Evolutionary conservation across 2,113 vertebrate species (phyloP), one percentile per base, ranked within the genome.

Genomic region (Eleginops maclovinus): DNA sequence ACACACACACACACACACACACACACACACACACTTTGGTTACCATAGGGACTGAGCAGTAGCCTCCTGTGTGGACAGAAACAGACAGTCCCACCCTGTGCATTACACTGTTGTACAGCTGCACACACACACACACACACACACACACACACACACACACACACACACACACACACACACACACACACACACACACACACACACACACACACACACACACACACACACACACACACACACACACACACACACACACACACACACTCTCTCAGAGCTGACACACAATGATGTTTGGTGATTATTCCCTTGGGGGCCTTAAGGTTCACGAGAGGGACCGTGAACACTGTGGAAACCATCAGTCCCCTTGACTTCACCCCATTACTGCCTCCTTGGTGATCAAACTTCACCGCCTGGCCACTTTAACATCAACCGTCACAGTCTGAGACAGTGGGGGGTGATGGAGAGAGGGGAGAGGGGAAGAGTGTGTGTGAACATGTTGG

Each of bases 1-100:
- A 67, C 55, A 76, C 15, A 61, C 36, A 74, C 22, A 43, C 4
- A 1, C 13, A 58, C 47, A 53, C 55, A 69, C 44, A 56, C 61
- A 73, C 50, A 62, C 64, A 75, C 22, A 56, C 76, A 59, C 1
- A 58, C 75, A 74, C 50, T 67, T 71, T n/a, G 1, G 77, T 90
- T 87, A 82, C 92, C 86, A 85, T 90, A 84, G 88, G 77, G 75
- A 93, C 82, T 9, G 46, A 81, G 83, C 50, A 77, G 70, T 54
- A 70, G 83, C 54, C 13, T 9, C 79, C 73, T 84, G 43, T 72
- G 51, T 87, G 71, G 83, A 85, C 68, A 75, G 77, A 77, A 64
- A 75, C 41, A 62, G 26, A 46, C 6, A 1, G 77, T 46, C 46
- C 75, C 68, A 77, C 72, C 74, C 61, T 40, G 63, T 60, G 55